These are phyloP conservation scores for Nephrotoma appendiculata DNA, from an alignment of 2,888 invertebrate species.

Conservation along the genomic window DNA sequence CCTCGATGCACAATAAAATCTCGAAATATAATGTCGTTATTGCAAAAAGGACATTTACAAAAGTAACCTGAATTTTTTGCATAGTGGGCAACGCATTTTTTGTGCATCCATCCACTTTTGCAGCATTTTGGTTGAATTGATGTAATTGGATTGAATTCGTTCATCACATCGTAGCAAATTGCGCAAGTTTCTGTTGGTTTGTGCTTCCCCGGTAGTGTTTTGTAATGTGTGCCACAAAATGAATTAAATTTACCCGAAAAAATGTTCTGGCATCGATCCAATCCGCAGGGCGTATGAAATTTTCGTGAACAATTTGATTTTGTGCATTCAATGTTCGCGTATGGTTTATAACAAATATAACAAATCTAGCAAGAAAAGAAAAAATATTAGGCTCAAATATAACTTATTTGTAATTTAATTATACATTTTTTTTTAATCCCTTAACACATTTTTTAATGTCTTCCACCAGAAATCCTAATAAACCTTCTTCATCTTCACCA, in stretches of 20 bases:
- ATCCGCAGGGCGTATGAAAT: constrained; percentile 66
- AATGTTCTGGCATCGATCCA: constrained; percentile 45
- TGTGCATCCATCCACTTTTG: constrained; percentile 61
- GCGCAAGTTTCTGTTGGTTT: constrained; percentile 34
- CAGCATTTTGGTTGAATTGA: constrained; percentile 65
- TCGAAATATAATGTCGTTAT: constrained; percentile 50
- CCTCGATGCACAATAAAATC: constrained; percentile 47
- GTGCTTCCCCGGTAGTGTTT: constrained; percentile 1
- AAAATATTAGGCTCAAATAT: not conserved
- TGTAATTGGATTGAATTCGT: constrained; percentile 28
- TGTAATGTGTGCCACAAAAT: constrained; percentile 21
- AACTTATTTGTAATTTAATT: not conserved
- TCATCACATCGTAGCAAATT: constrained; percentile 52
- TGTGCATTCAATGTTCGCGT: constrained; percentile 64
- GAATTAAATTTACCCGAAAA: constrained; percentile 45
- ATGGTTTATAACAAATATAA: constrained; percentile 44
- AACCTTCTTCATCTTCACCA: constrained; percentile 50
- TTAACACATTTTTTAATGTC: constrained; percentile 40
- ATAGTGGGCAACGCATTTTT: constrained; percentile 52
- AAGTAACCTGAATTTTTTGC: constrained; percentile 66
- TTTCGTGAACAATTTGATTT: constrained; percentile 43
- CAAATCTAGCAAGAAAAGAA: constrained; percentile 42
- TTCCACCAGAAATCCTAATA: constrained; percentile 52
- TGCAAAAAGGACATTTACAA: constrained; percentile 72
- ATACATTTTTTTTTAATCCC: not conserved